Evolutionary conservation across 2,888 invertebrate species (phyloP), one percentile per base, ranked within the genome.

Genomic region (Oscheius onirici): DNA sequence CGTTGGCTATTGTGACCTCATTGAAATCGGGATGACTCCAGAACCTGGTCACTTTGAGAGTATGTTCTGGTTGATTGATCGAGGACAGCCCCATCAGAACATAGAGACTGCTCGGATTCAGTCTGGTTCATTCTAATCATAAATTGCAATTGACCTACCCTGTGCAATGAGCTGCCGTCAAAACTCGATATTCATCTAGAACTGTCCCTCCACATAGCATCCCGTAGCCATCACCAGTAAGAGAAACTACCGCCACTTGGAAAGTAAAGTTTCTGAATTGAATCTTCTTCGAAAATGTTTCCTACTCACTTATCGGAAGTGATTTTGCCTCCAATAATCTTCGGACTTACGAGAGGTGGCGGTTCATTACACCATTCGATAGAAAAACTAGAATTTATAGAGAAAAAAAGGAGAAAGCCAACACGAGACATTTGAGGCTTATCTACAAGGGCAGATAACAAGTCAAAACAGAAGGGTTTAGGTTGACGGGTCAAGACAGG

Each of bases 121-220:
- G 17, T 15, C 49, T 60, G 20, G 8, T 28, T 44, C 11, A 20
- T 20, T 3, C 13, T 1, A 17, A 8, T 52, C 22, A 52, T 20
- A 2, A 2, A 51, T 22, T 15, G 10, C 20, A 60, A 43, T 15
- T 3, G 3, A 17, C 51, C 24, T 49, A 72, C 72, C 46, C 49
- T 17, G 67, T 72, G 71, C 80, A 80, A 73, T 80, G 80, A n/a
- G 75, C 80, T 1, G 80, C 80, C 1, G 80, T 80, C 24, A 80
- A 17, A 13, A 78, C 49, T 73, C 76, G 75, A 66, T 44, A 46
- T 2, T 74, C 69, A 52, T 80, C 77, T 41, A 80, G 22, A 3
- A 78, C 76, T 22, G 80, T 80, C 0, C 72, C 80, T 52, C 80
- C 80, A 57, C 80, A 80, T 11, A 80, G 13, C 13, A 77, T 76